Conservation (phyloP, 1,140 invertebrate genomes). For the Dinoponera quadriceps region DNA sequence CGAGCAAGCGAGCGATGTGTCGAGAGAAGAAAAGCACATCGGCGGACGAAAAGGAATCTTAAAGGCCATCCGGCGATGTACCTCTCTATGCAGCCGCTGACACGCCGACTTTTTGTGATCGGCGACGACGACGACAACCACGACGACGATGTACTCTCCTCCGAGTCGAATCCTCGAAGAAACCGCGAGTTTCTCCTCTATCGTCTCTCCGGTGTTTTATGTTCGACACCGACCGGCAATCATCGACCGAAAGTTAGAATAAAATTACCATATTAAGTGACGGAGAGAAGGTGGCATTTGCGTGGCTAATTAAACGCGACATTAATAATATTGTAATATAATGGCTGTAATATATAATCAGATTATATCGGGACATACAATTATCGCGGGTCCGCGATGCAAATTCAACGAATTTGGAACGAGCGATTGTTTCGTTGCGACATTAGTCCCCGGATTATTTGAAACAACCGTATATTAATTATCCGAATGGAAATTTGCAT, state of each 20-base stretch:
- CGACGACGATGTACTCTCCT: conserved; percentile 1
- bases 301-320: too few relatives aligned
- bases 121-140: conserved; percentile 20
- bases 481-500: too few relatives aligned
- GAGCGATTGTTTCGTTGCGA: too few relatives aligned
- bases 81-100: conserved; percentile 57
- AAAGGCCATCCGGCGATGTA: conserved; percentile 55
- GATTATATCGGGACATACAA: too few relatives aligned
- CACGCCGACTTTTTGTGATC: conserved; percentile 38
- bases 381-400: too few relatives aligned
- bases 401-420: too few relatives aligned
- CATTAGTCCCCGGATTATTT: too few relatives aligned
- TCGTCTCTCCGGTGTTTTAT: not conserved
- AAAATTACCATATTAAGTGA: not conserved
- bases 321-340: too few relatives aligned
- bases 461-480: too few relatives aligned
- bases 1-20: conserved; percentile 15
- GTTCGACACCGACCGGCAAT: not conserved
- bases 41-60: conserved; percentile 61
- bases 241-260: not conserved
- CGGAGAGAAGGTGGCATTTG: too few relatives aligned
- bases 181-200: conserved; percentile 30
- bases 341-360: too few relatives aligned
- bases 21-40: conserved; percentile 39
- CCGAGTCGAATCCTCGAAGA: conserved; percentile 22